Conservation (phyloP, 2,797 vertebrate species). For the Alfaro cultratus region DNA sequence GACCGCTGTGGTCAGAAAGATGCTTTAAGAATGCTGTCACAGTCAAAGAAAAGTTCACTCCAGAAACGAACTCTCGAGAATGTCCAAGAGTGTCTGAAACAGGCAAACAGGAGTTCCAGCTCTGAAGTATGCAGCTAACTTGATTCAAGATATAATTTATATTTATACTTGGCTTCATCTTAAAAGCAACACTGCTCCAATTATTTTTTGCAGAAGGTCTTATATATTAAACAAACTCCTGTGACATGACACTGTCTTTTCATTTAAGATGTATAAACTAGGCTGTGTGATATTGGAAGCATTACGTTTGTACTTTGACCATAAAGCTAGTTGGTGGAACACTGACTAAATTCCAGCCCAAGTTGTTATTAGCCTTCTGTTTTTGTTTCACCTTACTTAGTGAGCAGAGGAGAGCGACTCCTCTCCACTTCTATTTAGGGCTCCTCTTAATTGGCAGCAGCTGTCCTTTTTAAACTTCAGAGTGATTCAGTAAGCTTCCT, state of each 20-base stretch:
- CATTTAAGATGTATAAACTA: not conserved
- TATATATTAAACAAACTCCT: not conserved
- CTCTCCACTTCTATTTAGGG: conserved; percentile 50
- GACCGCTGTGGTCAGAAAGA: conserved; percentile 49
- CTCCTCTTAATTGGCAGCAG: conserved; percentile 73
- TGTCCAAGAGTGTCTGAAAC: conserved; percentile 12
- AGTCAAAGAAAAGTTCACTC: conserved; percentile 14
- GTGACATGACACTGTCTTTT: not conserved
- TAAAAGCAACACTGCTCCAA: not conserved
- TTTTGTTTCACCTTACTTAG: conserved; percentile 47
- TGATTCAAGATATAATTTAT: not conserved
- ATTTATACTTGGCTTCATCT: not conserved
- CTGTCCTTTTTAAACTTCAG: conserved; percentile 55
- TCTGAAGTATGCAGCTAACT: not conserved
- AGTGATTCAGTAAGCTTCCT: conserved; percentile 29
- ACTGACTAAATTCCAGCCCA: not conserved
- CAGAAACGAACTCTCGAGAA: conserved; percentile 21
- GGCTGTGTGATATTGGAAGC: not conserved
- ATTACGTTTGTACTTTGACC: not conserved
- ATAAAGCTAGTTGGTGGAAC: not conserved
- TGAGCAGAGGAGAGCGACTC: conserved; percentile 32
- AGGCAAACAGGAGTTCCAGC: conserved; percentile 2
- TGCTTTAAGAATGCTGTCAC: conserved; percentile 40
- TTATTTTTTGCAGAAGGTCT: not conserved
- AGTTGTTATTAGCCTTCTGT: conserved; percentile 7